phyloP scores from a whole-genome alignment of 2,113 vertebrate species.

The Columba livia region DNA sequence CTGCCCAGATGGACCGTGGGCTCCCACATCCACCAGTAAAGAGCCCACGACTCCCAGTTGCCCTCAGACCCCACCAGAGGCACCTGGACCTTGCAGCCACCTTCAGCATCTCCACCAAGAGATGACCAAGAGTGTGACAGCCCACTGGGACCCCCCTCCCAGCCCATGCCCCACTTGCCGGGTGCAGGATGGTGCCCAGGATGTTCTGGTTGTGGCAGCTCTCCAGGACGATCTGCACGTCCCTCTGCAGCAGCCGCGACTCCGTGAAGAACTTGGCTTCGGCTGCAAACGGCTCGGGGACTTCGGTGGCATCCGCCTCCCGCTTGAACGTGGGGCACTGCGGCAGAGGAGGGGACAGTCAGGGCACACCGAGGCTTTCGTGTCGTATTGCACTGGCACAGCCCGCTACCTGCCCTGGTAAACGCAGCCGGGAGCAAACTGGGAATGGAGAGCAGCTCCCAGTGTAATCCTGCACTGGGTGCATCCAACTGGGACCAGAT shows the following conservation, averaged over 20 bases:
- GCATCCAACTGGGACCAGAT: too few relatives aligned
- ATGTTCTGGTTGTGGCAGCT: constrained; percentile 97
- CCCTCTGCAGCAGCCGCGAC: constrained; percentile 92
- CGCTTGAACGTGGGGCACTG: constrained; percentile 94
- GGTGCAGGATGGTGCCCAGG: constrained; percentile 95
- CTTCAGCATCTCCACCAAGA: accelerated
- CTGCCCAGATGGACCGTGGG: too few relatives aligned
- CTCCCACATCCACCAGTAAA: not conserved
- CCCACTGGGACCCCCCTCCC: not conserved
- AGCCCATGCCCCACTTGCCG: constrained; percentile 71
- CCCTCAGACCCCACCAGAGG: accelerated
- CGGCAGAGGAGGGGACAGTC: not conserved
- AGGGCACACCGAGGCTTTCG: accelerated
- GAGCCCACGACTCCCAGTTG: accelerated
- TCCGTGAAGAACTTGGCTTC: constrained; percentile 98
- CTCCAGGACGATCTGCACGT: constrained; percentile 96
- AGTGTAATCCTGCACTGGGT: too few relatives aligned
- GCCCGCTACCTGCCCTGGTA: not conserved
- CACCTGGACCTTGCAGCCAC: accelerated
- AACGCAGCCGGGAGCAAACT: not conserved
- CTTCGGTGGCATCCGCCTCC: constrained; percentile 88
- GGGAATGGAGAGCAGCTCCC: not conserved
- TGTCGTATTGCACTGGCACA: not conserved
- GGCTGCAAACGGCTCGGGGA: constrained; percentile 89
- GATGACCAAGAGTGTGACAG: not conserved